Evolutionary conservation across 30 jellyfish, hydroid and myxozoan species (phyloP), one percentile per base, ranked within the genome.

Genomic region (Turritopsis rubra): DNA sequence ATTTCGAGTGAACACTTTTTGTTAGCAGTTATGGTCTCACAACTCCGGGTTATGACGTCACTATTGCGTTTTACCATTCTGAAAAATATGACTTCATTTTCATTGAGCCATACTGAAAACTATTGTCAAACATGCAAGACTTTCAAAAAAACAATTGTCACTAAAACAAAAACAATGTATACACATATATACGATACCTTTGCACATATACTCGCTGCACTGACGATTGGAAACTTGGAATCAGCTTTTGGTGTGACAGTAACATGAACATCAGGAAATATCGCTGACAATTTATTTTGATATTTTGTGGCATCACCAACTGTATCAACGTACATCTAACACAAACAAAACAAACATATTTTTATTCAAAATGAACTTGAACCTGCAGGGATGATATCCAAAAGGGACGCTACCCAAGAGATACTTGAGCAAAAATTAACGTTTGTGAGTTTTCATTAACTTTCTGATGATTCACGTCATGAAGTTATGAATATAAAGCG

Each of bases 151-250:
- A 21, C 0, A 76, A 20, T 76, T n/a, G 80, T 76, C 30, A 18
- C 0, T 76, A 19, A 76, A 25, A 0, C 85, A 77, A 21, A 1
- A 24, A 65, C 19, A 79, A 79, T 52, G 79, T 18, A n/a, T 28
- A 7, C 28, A 22, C 22, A 21, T 60, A 74, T 4, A 27, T 28
- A 52, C n/a, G 87, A 22, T 79, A 95, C 99, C 96, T 95, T 95
- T 25, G 99, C 99, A 85, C 99, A 95, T 19, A 95, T 95, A 81
- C 99, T 95, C 7, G 99, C 99, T 28, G 99, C 99, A 79, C 99
- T 90, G 76, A 95, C 99, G 29, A 95, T 82, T 0, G 96, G 96
- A 83, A 95, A 95, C 74, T 84, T 84, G 9, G 97, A 68, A 88
- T 95, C 99, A 31, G 99, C 99, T 82, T 95, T 95, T 21, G 97